Conservation (phyloP, 2,888 invertebrate genomes). For the Nomada goodeniana region DNA sequence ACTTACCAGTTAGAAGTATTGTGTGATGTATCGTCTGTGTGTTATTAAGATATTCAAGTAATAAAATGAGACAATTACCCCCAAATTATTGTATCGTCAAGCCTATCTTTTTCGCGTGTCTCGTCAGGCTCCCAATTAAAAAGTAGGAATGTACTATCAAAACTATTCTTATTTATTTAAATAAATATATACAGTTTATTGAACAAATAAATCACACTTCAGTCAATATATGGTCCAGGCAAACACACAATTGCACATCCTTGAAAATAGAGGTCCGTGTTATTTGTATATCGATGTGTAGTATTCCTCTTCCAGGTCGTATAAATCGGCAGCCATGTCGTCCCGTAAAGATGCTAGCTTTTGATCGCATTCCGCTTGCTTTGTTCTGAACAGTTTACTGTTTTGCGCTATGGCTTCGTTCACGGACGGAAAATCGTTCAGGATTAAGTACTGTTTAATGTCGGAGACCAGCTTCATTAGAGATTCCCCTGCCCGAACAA, state of each 20-base stretch:
- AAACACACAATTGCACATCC: constrained; percentile 2
- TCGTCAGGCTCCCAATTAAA: constrained; percentile 22
- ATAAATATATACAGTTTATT: constrained; percentile 72
- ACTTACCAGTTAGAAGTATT: constrained; percentile 79
- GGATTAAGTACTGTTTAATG: constrained; percentile 98
- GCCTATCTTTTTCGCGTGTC: constrained; percentile 26
- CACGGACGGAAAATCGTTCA: constrained; percentile 99
- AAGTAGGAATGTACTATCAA: constrained; percentile 61
- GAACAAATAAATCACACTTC: constrained; percentile 52
- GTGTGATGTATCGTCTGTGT: constrained; percentile 83
- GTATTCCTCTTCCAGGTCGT: constrained; percentile 97
- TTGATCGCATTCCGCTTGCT: constrained; percentile 96
- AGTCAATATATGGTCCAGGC: constrained; percentile 32
- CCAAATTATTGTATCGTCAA: constrained; percentile 38
- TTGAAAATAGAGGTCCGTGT: constrained; percentile 47
- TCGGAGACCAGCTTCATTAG: constrained; percentile 98
- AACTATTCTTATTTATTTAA: constrained; percentile 74
- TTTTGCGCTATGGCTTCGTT: constrained; percentile 98
- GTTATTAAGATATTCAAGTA: constrained; percentile 78
- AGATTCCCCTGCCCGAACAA: constrained; percentile 98
- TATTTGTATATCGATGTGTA: constrained; percentile 93
- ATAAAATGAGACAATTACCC: constrained; percentile 78
- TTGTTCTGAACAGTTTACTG: constrained; percentile 94
- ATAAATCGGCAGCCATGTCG: constrained; percentile 97
- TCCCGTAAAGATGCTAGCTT: constrained; percentile 96